Base-by-base conservation (phyloP, 2,113 vertebrate species). In the Apteryx mantelli region DNA sequence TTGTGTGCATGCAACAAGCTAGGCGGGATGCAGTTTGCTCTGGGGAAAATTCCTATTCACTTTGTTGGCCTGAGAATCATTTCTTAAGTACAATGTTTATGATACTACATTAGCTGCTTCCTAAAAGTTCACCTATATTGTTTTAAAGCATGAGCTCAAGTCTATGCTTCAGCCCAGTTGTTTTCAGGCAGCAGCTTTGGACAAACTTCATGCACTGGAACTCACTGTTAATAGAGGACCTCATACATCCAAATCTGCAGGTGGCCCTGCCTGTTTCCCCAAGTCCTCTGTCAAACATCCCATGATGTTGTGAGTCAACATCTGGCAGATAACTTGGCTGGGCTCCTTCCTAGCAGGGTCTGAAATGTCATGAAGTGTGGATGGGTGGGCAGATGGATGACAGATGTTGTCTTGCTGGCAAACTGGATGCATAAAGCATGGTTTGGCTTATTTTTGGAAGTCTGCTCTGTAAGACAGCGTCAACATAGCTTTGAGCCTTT, bases 91-190 rank as follows among this genome's bases (percentile, higher is more conserved):
- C 3, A 3, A 53, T 76, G 16, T 82, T 64, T 86, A n/a, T 71
- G 25, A 68, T 16, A 69, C 18, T 56, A 4, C 26, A 28, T 63
- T 56, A 88, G 5, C 52, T 87, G 11, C 15, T 87, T 18, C 20
- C 42, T 63, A 50, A 91, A 92, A 69, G 61, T 81, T 36, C 21
- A 21, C 19, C 15, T 77, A 1, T 78, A 58, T 83, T 64, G 4
- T 34, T 28, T 60, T 64, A 14, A 52, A 64, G 15, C 6, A 2
- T 34, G 30, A 36, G 4, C 40, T 26, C 24, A 66, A 34, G 5
- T 40, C 40, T 87, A 20, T 1, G 2, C 13, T 0, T 64, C 24
- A 52, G 4, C 28, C 24, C 11, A 2, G 0, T 19, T 93, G 13
- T 9, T 61, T 88, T 91, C 56, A 89, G 52, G 4, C 28, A 64